Evolutionary conservation across 2,888 invertebrate genomes (phyloP), one percentile per base, ranked within the genome.

Genomic region (Polydrusus cervinus): DNA sequence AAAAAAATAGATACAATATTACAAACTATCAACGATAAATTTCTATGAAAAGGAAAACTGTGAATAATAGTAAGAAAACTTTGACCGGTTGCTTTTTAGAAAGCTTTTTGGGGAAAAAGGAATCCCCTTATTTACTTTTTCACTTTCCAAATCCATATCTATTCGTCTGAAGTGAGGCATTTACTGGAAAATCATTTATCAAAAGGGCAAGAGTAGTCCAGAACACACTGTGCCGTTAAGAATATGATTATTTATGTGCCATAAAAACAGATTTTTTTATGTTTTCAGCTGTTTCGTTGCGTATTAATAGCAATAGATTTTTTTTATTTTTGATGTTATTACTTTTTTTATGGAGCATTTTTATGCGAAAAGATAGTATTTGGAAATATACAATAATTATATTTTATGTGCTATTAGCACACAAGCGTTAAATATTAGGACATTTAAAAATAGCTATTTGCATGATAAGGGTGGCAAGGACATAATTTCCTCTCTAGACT

Each of bases 101-200:
- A 70, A 51, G 62, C 11, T 20, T 49, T 70, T 62, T 70, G 49
- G 1, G 11, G 25, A 13, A n/a, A 51, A 55, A 55, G 30, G 55
- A 53, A 45, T 43, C 16, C 45, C 40, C 64, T 71, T 49, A 71
- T 71, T 71, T 55, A 71, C 45, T 71, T 71, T 64, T 71, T 10
- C 49, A 64, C 71, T 71, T 71, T 55, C 51, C 64, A 64, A 64
- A 71, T 64, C 71, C 71, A 71, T 64, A 71, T 71, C 71, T 71
- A 64, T 71, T 51, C 70, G n/a, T 51, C 14, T 30, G 30, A 51
- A 61, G 53, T 62, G 25, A 64, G 55, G 64, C 45, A 64, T 71
- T 71, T 43, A 71, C 53, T 64, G 64, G 20, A 71, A 71, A 71
- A 64, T 61, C 64, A 71, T 71, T 71, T 71, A 71, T 71, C 71